Conservation (phyloP, 2,797 vertebrate genomes). For the Acomys russatus region DNA sequence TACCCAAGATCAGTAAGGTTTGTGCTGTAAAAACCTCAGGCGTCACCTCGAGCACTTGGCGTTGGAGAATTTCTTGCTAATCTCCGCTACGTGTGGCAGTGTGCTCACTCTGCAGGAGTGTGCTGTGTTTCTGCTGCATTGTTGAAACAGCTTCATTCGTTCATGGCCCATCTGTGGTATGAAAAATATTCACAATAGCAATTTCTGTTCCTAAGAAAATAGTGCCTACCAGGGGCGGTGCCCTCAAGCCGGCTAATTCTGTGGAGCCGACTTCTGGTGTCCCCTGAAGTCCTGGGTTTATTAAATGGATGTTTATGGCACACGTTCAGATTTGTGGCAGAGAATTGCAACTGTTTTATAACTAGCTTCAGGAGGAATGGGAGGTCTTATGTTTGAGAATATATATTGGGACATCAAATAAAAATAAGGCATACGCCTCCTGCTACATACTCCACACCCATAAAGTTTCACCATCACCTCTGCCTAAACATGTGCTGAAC, state of each 20-base stretch:
- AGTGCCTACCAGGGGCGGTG: not conserved
- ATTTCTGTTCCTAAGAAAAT: constrained; percentile 16
- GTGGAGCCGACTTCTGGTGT: not conserved
- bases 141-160: constrained; percentile 5
- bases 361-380: not conserved
- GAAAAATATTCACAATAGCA: not conserved
- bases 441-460: not conserved
- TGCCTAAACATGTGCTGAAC: not conserved
- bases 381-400: constrained; percentile 52
- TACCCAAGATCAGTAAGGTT: not conserved
- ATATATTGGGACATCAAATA: not conserved
- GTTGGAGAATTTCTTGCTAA: not conserved
- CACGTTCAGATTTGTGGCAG: not conserved
- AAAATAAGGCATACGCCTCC: not conserved
- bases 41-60: not conserved
- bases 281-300: not conserved
- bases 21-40: constrained; percentile 10
- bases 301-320: not conserved
- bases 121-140: not conserved
- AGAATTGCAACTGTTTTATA: not conserved
- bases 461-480: not conserved
- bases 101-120: not conserved
- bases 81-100: not conserved
- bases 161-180: constrained; percentile 1
- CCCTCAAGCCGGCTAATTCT: constrained; percentile 10